These are phyloP conservation scores for Macrobrachium rosenbergii DNA, from an alignment of 1,140 invertebrate genomes.

Conservation along the genomic window DNA sequence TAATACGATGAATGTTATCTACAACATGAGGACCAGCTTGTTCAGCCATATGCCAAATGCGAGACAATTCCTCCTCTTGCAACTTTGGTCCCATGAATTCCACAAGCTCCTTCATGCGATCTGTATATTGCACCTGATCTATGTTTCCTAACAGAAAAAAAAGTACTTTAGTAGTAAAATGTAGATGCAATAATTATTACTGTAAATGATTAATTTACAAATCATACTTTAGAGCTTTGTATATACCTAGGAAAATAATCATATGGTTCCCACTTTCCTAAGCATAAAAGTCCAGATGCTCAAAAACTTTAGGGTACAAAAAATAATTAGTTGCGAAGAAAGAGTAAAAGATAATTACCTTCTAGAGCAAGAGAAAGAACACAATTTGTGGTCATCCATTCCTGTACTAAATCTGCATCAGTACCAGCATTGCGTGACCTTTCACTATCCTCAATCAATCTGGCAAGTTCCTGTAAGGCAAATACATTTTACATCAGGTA, in stretches of 20 bases:
- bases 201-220: neutral
- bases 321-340: too few relatives aligned
- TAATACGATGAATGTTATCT: constrained; percentile 75
- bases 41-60: constrained; percentile 71
- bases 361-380: constrained; percentile 74
- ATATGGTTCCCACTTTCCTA: too few relatives aligned
- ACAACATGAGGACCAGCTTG: constrained; percentile 73
- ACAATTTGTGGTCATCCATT: constrained; percentile 73
- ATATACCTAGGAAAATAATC: too few relatives aligned
- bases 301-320: too few relatives aligned
- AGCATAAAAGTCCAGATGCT: too few relatives aligned
- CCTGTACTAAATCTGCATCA: constrained; percentile 70
- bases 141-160: constrained; percentile 70
- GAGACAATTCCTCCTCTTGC: constrained; percentile 72
- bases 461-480: constrained; percentile 68
- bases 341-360: constrained; percentile 68
- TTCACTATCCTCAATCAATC: constrained; percentile 73
- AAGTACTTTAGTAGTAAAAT: neutral
- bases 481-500: neutral
- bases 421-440: constrained; percentile 68
- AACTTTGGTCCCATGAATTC: constrained; percentile 74
- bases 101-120: constrained; percentile 74
- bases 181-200: neutral
- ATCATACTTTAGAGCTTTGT: neutral
- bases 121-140: constrained; percentile 75